These are phyloP conservation scores for Zhengitettix transpicula DNA, from an alignment of 2,888 invertebrate genomes.

Conservation along the genomic window DNA sequence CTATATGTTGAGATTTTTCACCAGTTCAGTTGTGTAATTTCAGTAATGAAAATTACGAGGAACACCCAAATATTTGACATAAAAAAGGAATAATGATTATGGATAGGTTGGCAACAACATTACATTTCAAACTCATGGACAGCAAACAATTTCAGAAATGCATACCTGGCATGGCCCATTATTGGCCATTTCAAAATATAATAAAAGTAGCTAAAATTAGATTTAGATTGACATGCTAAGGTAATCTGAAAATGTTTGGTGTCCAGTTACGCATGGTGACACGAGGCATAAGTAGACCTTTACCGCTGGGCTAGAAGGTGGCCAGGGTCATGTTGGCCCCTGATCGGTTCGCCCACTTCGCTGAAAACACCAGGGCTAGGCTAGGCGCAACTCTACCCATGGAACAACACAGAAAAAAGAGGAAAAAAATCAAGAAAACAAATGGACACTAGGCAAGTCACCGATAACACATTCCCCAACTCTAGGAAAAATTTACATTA, in stretches of 20 bases:
- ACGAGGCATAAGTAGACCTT: slow-evolving; percentile 16
- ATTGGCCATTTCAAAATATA: too few species aligned
- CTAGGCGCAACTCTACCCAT: slow-evolving; percentile 18
- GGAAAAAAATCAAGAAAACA: slow-evolving; percentile 13
- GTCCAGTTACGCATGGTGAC: slow-evolving; percentile 5
- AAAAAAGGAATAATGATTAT: background rate
- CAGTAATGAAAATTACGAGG: too few species aligned
- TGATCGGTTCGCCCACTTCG: slow-evolving; percentile 14
- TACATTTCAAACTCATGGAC: background rate
- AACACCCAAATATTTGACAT: background rate
- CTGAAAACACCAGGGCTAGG: slow-evolving; percentile 16
- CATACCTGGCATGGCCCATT: background rate
- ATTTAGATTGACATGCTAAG: too few species aligned
- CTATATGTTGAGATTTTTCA: too few species aligned
- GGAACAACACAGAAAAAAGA: slow-evolving; percentile 22
- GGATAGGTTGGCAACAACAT: background rate
- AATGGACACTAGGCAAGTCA: slow-evolving; percentile 2
- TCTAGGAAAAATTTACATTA: background rate
- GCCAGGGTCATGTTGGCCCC: slow-evolving; percentile 16
- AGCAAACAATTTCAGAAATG: background rate
- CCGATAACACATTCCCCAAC: background rate
- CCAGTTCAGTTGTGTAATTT: too few species aligned
- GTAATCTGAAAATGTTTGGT: background rate
- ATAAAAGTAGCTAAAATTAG: background rate
- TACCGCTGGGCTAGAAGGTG: slow-evolving; percentile 19